Base-by-base conservation (phyloP, 1,140 invertebrate species). In the Reticulitermes speratus region DNA sequence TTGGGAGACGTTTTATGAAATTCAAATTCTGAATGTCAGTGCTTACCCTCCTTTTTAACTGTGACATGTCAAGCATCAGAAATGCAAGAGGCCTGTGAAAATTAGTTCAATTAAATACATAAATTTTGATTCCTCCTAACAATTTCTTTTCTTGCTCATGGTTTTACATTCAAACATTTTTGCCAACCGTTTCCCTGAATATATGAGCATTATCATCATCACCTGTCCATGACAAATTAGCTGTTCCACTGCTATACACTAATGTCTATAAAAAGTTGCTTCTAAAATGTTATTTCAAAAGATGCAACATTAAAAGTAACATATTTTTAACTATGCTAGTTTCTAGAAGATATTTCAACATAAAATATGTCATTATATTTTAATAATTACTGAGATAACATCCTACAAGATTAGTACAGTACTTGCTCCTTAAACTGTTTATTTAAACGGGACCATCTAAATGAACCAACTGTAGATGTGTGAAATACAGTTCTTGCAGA, bases 161-260 rank as follows among this genome's bases (percentile, higher is more conserved):
- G 84, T 55, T 84, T 84, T 84, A 84, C 84, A 84, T 84, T 84
- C 84, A 84, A 84, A 84, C 84, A 84, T 84, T 84, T 84, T 38
- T 84, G 84, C 84, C 84, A 84, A 84, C 84, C n/a, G n/a, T 55
- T 84, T 84, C 84, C 84, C 84, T 84, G 84, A 65, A 84, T 84
- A 84, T 59, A 84, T 84, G 84, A 84, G 84, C 84, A 84, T 84
- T 84, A 84, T 45, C 84, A 84, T 44, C 14, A 84, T 59, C 59
- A 75, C n/a, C 3, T 75, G n/a, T 75, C 65, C 25, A 30, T 30
- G n/a, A 30, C 65, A 75, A 75, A 75, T 75, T 75, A 30, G 65
- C 25, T 75, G 25, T 75, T 75, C 25, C 8, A 25, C 7, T 75
- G n/a, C n/a, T n/a, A 75, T 75, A 8, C n/a, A 75, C 65, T 65